phyloP scores from a whole-genome alignment of 2,888 invertebrate species.

The Dasysyrphus albostriatus region DNA sequence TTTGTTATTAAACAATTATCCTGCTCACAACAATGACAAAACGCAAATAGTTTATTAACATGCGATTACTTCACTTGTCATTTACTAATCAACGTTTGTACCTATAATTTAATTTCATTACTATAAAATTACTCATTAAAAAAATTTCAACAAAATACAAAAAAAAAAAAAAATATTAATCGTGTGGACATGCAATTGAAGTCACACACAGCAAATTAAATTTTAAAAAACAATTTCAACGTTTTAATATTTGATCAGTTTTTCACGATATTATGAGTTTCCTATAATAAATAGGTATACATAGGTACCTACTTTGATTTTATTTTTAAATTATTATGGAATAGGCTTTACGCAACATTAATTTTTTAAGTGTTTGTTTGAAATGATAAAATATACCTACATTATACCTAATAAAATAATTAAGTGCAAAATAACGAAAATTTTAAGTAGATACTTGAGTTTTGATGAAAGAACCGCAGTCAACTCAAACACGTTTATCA shows the following conservation, averaged over 20 bases:
- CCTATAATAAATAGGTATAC: background rate
- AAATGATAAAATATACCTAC: background rate
- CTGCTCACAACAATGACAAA: conserved; percentile 39
- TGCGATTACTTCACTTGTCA: conserved; percentile 66
- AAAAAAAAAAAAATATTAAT: conserved; percentile 6
- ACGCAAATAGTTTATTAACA: conserved; percentile 45
- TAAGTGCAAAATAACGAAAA: background rate
- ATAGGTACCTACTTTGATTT: background rate
- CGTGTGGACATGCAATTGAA: conserved; percentile 27
- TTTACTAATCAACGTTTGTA: conserved; percentile 36
- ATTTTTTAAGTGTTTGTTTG: background rate
- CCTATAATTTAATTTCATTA: conserved; percentile 27
- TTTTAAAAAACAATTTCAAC: conserved; percentile 13
- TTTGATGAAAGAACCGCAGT: background rate
- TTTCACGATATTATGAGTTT: background rate
- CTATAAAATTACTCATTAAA: conserved; percentile 45
- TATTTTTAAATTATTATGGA: background rate
- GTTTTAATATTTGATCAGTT: background rate
- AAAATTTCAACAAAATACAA: background rate
- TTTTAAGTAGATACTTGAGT: background rate
- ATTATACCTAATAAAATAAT: background rate
- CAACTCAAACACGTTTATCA: background rate
- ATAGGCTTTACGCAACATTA: background rate
- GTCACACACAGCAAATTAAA: background rate
- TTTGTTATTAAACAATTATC: conserved; percentile 61